Percentiles rank a stretch among this genome's conserved stretches.
phyloP scores from a whole-genome alignment of 2,888 invertebrate species.

The Leucoma salicis region DNA sequence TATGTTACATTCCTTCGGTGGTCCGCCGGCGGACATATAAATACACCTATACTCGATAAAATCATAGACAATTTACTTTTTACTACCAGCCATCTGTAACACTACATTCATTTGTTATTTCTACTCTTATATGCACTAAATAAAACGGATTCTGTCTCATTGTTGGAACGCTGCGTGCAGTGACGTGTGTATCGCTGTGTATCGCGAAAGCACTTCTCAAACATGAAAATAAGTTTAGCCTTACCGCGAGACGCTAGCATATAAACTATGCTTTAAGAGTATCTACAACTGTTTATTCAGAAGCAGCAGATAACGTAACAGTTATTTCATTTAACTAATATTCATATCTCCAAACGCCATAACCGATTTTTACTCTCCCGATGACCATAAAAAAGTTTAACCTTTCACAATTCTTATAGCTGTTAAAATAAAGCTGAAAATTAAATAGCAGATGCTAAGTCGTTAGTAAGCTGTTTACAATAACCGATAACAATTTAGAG shows the following conservation, averaged over 20 bases:
- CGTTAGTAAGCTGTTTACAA: constrained; percentile 13
- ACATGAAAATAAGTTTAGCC: neutral
- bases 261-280: neutral
- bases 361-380: constrained; percentile 8
- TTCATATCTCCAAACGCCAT: constrained; percentile 13
- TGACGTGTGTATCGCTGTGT: no score
- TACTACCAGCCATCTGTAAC: no score
- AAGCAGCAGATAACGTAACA: constrained; percentile 9
- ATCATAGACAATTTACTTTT: no score
- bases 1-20: no score
- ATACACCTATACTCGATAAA: no score
- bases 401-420: neutral
- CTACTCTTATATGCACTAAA: no score
- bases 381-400: constrained; percentile 3
- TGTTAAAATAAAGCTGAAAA: constrained; percentile 3
- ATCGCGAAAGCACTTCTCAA: no score
- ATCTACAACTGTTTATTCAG: constrained; percentile 7
- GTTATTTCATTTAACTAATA: constrained; percentile 14
- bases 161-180: no score
- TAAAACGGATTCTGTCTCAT: no score
- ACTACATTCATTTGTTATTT: no score
- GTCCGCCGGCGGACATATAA: no score
- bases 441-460: neutral
- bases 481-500: constrained; percentile 28
- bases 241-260: neutral